phyloP scores from a whole-genome alignment of 2,113 vertebrate species.

The Piaya cayana region DNA sequence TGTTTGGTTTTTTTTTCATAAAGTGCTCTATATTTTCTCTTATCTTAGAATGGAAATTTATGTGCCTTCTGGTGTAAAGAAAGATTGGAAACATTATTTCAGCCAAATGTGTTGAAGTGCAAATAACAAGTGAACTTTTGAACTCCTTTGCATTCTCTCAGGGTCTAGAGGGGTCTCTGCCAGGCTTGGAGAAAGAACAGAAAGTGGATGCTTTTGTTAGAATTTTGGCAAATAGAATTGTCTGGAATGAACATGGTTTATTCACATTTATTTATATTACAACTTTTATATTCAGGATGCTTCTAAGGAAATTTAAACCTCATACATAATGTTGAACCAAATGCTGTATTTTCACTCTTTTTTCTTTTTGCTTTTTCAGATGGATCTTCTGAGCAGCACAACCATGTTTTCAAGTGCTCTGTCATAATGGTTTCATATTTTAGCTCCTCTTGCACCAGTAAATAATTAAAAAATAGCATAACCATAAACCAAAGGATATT shows the following conservation, averaged over 20 bases:
- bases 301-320: background rate
- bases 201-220: background rate
- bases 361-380: background rate
- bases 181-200: background rate
- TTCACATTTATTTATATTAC: background rate
- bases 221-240: conserved; percentile 3
- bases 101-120: conserved; percentile 48
- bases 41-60: background rate
- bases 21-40: background rate
- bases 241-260: background rate
- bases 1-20: background rate
- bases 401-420: background rate
- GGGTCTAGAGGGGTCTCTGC: conserved; percentile 2
- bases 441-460: background rate
- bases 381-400: background rate
- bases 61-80: background rate
- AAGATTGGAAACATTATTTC: background rate
- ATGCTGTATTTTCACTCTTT: background rate
- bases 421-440: background rate
- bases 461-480: background rate
- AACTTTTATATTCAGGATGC: background rate
- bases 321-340: background rate
- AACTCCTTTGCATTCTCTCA: conserved; percentile 11
- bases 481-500: background rate
- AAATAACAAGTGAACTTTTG: conserved; percentile 56